Conservation (phyloP, 1,140 invertebrate species). For the Druon quercuslanigerum region DNA sequence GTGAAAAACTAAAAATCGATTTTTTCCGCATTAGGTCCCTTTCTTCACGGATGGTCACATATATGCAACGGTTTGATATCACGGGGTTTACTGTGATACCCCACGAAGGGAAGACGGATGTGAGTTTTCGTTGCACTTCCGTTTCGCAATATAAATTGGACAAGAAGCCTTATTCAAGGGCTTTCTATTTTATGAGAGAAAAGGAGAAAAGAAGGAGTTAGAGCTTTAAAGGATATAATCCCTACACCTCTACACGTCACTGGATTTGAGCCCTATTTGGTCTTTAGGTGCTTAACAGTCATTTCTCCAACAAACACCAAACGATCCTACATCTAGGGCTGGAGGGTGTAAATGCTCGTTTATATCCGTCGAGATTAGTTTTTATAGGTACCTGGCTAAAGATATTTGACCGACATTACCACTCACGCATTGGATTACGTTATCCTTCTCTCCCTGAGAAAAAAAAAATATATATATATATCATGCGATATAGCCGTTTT, state of each 20-base stretch:
- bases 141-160: constrained; percentile 1
- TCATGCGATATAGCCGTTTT: constrained; percentile 14
- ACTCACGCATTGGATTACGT: constrained; percentile 9
- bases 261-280: neutral
- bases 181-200: constrained; percentile 13
- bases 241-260: neutral
- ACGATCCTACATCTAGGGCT: constrained; percentile 2
- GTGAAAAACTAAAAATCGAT: too few species aligned
- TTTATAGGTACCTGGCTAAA: constrained; percentile 1
- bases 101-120: too few species aligned
- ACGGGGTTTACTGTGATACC: too few species aligned
- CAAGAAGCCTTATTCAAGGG: constrained; percentile 13
- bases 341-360: neutral
- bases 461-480: too few species aligned
- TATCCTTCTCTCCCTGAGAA: neutral
- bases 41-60: too few species aligned
- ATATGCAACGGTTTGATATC: too few species aligned
- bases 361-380: constrained; percentile 15
- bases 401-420: constrained; percentile 10
- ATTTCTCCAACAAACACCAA: neutral
- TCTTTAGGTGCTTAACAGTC: neutral
- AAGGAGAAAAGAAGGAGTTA: neutral
- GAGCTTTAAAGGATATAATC: constrained; percentile 4
- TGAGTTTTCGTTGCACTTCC: constrained; percentile 18
- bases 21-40: too few species aligned